Percentiles rank a stretch among this genome's conserved stretches.
These are phyloP conservation scores for Carterocephalus palaemon DNA, from an alignment of 2,888 invertebrate genomes.

Conservation along the genomic window DNA sequence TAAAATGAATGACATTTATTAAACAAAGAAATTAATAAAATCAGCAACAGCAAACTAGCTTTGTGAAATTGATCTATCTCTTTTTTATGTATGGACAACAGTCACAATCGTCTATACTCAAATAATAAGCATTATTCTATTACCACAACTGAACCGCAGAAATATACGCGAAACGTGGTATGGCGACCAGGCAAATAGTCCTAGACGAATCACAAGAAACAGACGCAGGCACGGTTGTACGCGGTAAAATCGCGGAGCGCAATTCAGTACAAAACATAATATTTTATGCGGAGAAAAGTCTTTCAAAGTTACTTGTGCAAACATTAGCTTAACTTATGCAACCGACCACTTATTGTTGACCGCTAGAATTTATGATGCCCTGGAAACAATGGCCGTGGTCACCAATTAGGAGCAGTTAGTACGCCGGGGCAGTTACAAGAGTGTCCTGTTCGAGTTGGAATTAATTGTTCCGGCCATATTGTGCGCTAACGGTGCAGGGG, in stretches of 20 bases:
- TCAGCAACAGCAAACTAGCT: too few species aligned
- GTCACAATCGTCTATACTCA: constrained; percentile 12
- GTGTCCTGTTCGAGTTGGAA: constrained; percentile 28
- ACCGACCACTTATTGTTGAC: constrained; percentile 6
- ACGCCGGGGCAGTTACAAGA: constrained; percentile 17
- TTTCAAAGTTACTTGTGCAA: too few species aligned
- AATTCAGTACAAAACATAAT: too few species aligned
- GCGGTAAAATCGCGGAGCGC: too few species aligned
- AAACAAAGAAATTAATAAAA: too few species aligned
- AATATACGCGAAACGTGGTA: constrained; percentile 21
- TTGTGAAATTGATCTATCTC: too few species aligned
- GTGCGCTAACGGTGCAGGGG: constrained; percentile 16
- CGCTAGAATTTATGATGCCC: constrained; percentile 19
- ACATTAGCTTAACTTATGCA: constrained; percentile 1
- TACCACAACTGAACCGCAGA: constrained; percentile 24
- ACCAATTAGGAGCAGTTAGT: constrained; percentile 38
- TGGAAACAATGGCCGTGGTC: constrained; percentile 32
- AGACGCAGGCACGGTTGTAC: constrained; percentile 26
- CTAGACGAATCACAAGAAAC: constrained; percentile 23
- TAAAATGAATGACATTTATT: too few species aligned
- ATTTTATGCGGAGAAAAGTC: too few species aligned
- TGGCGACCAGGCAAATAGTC: constrained; percentile 29
- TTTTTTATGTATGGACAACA: too few species aligned
- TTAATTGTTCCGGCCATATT: constrained; percentile 32
- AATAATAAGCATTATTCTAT: constrained; percentile 26